These are phyloP conservation scores for Setophaga kirtlandii DNA, from an alignment of 2,113 vertebrate species.

Conservation along the genomic window DNA sequence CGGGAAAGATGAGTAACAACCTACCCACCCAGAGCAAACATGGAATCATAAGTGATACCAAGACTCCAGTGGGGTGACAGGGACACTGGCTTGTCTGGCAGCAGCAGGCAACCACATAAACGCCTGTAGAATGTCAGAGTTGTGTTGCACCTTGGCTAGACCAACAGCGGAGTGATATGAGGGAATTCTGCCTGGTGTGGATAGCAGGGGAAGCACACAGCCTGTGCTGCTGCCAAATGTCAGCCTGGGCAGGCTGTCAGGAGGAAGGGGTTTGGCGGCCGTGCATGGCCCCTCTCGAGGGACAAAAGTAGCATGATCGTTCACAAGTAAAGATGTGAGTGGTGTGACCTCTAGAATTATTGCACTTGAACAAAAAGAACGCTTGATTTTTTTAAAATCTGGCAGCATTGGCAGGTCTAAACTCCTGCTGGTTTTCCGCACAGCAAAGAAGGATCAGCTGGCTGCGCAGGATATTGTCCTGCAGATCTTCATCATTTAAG, in stretches of 20 bases:
- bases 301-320: neutral
- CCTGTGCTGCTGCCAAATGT: fast-evolving
- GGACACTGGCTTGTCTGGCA: neutral
- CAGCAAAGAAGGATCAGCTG: neutral
- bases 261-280: neutral
- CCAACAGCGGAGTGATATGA: fast-evolving
- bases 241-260: neutral
- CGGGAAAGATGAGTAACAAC: neutral
- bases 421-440: neutral
- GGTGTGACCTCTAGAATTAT: neutral
- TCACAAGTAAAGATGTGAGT: neutral
- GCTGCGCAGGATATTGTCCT: neutral
- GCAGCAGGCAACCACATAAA: neutral
- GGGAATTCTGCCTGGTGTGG: fast-evolving
- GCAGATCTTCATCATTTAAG: neutral
- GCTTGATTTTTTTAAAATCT: neutral
- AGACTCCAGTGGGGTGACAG: neutral
- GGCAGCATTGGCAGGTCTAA: neutral
- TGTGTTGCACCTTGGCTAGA: fast-evolving
- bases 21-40: fast-evolving
- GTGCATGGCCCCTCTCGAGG: fast-evolving
- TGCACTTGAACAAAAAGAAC: neutral
- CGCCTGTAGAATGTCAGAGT: neutral
- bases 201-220: too few species aligned
- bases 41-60: fast-evolving